Evolutionary conservation across 1,140 invertebrate genomes (phyloP).

Genomic region (Rhagoletis zephyria): DNA sequence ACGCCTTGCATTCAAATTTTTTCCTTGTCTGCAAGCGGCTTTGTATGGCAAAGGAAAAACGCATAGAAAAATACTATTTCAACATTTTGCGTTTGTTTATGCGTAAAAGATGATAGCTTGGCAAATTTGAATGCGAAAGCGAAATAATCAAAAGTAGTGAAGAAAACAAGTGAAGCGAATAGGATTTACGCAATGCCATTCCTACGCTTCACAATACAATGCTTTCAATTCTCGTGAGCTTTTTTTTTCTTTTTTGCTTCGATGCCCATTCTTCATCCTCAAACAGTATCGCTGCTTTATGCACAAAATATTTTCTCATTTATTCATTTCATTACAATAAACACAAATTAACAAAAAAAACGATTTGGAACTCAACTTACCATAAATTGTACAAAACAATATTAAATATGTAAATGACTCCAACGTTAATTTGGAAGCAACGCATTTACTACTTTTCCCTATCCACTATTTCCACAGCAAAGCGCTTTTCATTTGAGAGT

Average conservation of each 20-base stretch:
- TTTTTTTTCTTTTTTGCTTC: not conserved
- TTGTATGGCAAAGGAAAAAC: not conserved
- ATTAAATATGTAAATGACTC: not conserved
- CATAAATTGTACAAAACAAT: not conserved
- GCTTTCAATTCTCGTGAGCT: not conserved
- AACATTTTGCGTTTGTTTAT: slow-evolving; percentile 45
- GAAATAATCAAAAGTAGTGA: slow-evolving; percentile 19
- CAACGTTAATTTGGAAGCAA: not conserved
- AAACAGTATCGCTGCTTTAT: too few species aligned
- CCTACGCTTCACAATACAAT: slow-evolving; percentile 26
- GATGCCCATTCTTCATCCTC: not conserved
- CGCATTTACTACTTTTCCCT: not conserved
- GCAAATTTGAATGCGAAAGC: slow-evolving; percentile 23
- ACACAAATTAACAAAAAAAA: not conserved
- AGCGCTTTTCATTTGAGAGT: not conserved
- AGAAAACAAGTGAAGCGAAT: not conserved
- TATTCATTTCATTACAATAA: not conserved
- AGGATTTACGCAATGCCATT: slow-evolving; percentile 12
- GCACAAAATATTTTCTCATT: not conserved
- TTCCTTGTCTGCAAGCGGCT: slow-evolving; percentile 39
- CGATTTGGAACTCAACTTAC: not conserved
- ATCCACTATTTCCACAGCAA: too few species aligned
- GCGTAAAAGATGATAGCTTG: slow-evolving; percentile 49
- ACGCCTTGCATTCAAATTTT: slow-evolving; percentile 17
- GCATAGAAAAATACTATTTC: not conserved